phyloP scores from a whole-genome alignment of 2,113 vertebrate species.

The Calyptommatus sinebrachiatus region DNA sequence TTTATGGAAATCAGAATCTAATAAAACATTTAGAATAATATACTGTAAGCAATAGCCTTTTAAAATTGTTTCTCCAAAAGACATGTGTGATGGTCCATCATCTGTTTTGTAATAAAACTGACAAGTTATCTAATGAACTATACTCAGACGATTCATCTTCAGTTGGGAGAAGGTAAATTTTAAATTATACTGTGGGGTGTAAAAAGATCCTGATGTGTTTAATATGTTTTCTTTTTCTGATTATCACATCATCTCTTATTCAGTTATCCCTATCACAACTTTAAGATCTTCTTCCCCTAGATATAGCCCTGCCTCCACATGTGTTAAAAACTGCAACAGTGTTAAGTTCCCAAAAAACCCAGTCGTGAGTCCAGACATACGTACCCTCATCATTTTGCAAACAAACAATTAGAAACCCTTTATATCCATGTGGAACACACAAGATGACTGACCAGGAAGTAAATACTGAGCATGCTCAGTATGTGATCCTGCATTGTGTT shows the following conservation, averaged over 20 bases:
- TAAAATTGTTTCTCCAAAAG: conserved; percentile 37
- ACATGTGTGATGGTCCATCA: conserved; percentile 33
- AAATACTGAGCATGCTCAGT: too few relatives aligned
- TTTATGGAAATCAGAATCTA: neutral
- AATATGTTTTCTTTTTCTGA: conserved; percentile 70
- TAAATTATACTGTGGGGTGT: conserved; percentile 27
- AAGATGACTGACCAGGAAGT: too few relatives aligned
- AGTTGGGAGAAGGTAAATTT: conserved; percentile 57
- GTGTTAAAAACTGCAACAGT: too few relatives aligned
- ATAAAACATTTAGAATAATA: too few relatives aligned
- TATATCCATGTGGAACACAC: too few relatives aligned
- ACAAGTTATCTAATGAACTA: conserved; percentile 31
- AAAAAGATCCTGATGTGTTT: conserved; percentile 67
- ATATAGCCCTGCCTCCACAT: conserved; percentile 41
- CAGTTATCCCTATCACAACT: conserved; percentile 65
- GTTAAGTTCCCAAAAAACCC: too few relatives aligned
- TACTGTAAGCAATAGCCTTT: too few relatives aligned
- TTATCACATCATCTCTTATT: conserved; percentile 59
- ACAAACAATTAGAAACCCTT: too few relatives aligned
- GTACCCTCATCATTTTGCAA: too few relatives aligned
- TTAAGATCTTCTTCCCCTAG: conserved; percentile 60
- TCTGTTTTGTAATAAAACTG: conserved; percentile 15
- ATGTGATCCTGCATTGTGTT: too few relatives aligned
- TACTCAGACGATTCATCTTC: conserved; percentile 36
- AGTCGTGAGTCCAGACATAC: too few relatives aligned